Conservation (phyloP, 2,888 invertebrate species). For the Idaea straminata region DNA sequence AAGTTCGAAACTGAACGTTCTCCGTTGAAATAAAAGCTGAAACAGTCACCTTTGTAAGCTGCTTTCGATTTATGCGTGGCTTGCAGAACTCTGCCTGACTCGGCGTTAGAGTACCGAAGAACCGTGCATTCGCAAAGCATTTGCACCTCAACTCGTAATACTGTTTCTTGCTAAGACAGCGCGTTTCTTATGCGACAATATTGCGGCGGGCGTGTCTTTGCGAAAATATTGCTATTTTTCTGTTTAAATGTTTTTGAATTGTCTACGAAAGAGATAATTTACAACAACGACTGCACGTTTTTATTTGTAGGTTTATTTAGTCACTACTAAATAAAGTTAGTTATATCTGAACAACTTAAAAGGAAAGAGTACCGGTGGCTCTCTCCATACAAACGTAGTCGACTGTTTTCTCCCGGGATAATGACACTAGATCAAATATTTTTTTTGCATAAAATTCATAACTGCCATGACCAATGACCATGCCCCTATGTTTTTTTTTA, state of each 20-base stretch:
- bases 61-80: slow-evolving; percentile 54
- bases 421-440: too few relatives aligned
- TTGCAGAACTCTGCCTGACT: slow-evolving; percentile 32
- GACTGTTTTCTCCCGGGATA: too few relatives aligned
- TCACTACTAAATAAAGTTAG: too few relatives aligned
- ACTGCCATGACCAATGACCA: too few relatives aligned
- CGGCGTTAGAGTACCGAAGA: slow-evolving; percentile 32
- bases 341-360: too few relatives aligned
- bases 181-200: slow-evolving; percentile 20
- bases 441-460: too few relatives aligned
- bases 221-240: slow-evolving; percentile 12
- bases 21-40: slow-evolving; percentile 47
- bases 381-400: too few relatives aligned
- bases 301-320: neutral
- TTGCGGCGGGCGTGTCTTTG: slow-evolving; percentile 7
- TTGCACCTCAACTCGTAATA: slow-evolving; percentile 30
- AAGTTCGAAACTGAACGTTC: slow-evolving; percentile 29
- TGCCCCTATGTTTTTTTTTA: too few relatives aligned
- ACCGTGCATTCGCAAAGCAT: slow-evolving; percentile 42
- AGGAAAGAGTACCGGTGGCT: too few relatives aligned
- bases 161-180: slow-evolving; percentile 12
- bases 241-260: neutral
- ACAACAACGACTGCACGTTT: neutral
- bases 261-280: neutral
- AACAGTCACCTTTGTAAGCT: slow-evolving; percentile 52